Evolutionary conservation across 1,140 invertebrate species (phyloP), one percentile per base, ranked within the genome.

Genomic region (Dendrolimus kikuchii): DNA sequence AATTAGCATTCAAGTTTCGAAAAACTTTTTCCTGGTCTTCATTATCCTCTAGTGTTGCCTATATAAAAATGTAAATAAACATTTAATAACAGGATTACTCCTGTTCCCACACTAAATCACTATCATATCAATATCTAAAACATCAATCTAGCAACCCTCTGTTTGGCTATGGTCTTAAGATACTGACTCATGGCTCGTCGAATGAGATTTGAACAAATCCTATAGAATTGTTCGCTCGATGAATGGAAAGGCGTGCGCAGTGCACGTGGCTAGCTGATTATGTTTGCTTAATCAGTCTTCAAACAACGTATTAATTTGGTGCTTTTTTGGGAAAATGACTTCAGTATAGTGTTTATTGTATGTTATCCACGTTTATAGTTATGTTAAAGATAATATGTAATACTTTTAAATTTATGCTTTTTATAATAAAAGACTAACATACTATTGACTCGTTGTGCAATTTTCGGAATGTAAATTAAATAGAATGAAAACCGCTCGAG

Each of bases 261-360:
- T 10, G 60, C 83, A 86, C 83, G 83, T 84, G 83, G 39, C 72
- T 43, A 5, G 46, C 52, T 84, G 81, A 84, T 86, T 84, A 74
- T 86, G 78, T 86, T 86, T 84, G 76, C 73, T 75, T n/a, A 82
- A 74, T 77, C 68, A 70, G 74, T 70, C 75, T 78, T 86, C 81
- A 86, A 84, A 86, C 83, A 86, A 83, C 81, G 81, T 86, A 83
- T 86, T 86, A 84, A 86, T 86, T 84, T 81, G 66, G 68, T 69
- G 56, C 56, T 49, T 51, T 77, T 78, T 79, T 79, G 78, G 71
- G 62, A 56, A 80, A 77, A 79, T 81, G 74, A 76, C 73, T 74
- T 74, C 23, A 23, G 3, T 74, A 63, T 65, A 62, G 6, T 51
- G 41, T 51, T 7, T 61, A 62, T 67, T 69, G 57, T 64, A 23